phyloP scores from a whole-genome alignment of 2,888 invertebrate genomes.

The Xiphydria camelus region DNA sequence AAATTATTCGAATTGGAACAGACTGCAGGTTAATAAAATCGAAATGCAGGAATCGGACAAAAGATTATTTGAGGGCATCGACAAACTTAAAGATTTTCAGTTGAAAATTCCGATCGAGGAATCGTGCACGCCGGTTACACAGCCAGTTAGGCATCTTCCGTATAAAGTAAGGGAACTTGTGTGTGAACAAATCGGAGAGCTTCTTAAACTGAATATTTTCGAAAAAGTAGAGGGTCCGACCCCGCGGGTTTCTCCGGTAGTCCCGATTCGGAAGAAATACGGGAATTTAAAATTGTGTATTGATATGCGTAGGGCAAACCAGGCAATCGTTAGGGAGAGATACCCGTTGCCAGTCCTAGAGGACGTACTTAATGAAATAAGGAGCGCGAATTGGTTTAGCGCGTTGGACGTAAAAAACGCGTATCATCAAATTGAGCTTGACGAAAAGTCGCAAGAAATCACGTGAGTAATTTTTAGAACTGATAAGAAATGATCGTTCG shows the following conservation, averaged over 20 bases:
- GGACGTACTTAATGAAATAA: constrained; percentile 18
- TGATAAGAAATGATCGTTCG: too few relatives aligned
- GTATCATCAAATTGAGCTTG: constrained; percentile 48
- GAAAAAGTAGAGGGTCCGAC: constrained; percentile 29
- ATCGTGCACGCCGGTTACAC: constrained; percentile 35
- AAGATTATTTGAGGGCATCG: constrained; percentile 12
- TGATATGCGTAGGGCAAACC: constrained; percentile 34
- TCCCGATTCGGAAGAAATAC: constrained; percentile 36
- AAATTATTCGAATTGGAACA: constrained; percentile 28
- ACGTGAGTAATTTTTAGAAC: too few relatives aligned
- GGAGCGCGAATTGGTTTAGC: constrained; percentile 24
- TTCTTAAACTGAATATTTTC: constrained; percentile 29
- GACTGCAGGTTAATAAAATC: constrained; percentile 7
- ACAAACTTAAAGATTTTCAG: constrained; percentile 37
- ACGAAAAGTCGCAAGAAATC: constrained; percentile 37
- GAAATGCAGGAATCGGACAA: constrained; percentile 1
- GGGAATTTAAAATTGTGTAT: constrained; percentile 30
- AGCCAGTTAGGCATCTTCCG: constrained; percentile 42
- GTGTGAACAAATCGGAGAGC: constrained; percentile 29
- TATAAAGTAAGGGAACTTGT: constrained; percentile 35
- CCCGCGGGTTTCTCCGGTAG: constrained; percentile 26
- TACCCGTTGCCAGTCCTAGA: constrained; percentile 17
- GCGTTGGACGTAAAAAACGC: constrained; percentile 42
- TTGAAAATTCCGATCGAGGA: constrained; percentile 33
- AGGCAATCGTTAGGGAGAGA: constrained; percentile 27